A percentile compares a stretch with the other conserved stretches of the same genome.
Conservation (phyloP, 2,888 invertebrate species). For the Teleiodes luculella region DNA sequence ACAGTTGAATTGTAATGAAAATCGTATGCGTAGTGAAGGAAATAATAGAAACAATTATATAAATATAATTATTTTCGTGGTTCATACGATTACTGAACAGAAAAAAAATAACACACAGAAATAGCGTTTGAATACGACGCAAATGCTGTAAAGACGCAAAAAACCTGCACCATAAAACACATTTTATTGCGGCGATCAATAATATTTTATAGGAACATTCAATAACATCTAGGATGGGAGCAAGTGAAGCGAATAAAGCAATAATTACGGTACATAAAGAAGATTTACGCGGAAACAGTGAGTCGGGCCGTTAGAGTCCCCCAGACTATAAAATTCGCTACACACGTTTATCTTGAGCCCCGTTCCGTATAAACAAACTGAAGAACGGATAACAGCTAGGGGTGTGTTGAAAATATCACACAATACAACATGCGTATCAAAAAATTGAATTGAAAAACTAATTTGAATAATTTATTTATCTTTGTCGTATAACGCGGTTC, state of each 20-base stretch:
- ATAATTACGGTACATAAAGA: conserved; percentile 72
- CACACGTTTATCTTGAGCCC: conserved; percentile 51
- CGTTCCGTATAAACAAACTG: conserved; percentile 68
- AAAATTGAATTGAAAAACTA: background rate
- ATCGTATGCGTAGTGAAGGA: too few species aligned
- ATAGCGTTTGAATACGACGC: conserved; percentile 34
- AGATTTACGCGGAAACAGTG: conserved; percentile 65
- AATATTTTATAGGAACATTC: conserved; percentile 73
- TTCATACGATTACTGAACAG: too few species aligned
- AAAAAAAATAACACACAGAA: conserved; percentile 30
- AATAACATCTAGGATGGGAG: conserved; percentile 65
- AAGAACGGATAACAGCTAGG: conserved; percentile 61
- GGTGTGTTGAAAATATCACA: background rate
- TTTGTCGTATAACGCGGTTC: too few species aligned
- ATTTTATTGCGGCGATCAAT: conserved; percentile 70
- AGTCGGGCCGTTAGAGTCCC: conserved; percentile 31
- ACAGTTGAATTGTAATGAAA: too few species aligned
- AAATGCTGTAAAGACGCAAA: conserved; percentile 52
- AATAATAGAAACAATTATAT: too few species aligned
- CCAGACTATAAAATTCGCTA: conserved; percentile 61
- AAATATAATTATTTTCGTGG: too few species aligned
- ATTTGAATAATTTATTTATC: too few species aligned
- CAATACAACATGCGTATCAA: background rate
- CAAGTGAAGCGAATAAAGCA: conserved; percentile 68
- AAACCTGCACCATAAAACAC: conserved; percentile 59